Conservation (phyloP, 2,888 invertebrate species). For the Sepiola atlantica region DNA sequence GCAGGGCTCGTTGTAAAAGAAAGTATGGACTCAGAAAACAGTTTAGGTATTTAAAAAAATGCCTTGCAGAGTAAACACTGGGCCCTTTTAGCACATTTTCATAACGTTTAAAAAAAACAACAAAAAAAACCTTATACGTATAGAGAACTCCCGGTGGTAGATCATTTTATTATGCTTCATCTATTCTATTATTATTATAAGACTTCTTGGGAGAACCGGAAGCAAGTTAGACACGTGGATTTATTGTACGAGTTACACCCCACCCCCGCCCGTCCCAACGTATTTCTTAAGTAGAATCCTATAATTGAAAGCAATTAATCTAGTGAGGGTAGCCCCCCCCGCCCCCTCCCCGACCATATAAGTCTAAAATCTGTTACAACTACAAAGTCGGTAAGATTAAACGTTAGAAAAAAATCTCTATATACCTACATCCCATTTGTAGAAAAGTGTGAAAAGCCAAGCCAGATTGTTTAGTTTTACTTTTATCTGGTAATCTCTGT, state of each 20-base stretch:
- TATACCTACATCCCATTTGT: too few species aligned
- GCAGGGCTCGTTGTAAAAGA: not conserved
- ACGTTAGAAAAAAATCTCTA: too few species aligned
- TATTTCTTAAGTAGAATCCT: not conserved
- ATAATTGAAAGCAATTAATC: not conserved
- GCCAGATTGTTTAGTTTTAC: too few species aligned
- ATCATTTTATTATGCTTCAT: too few species aligned
- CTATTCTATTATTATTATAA: too few species aligned
- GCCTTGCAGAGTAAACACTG: constrained; percentile 4
- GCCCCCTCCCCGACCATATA: not conserved
- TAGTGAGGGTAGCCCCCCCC: not conserved
- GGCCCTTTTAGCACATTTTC: not conserved
- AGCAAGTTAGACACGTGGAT: not conserved
- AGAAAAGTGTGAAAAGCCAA: too few species aligned
- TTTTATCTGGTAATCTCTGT: too few species aligned
- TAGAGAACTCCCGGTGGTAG: too few species aligned
- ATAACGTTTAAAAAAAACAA: too few species aligned
- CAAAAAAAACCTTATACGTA: too few species aligned
- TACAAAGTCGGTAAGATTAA: too few species aligned
- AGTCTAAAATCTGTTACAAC: not conserved
- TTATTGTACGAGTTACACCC: not conserved
- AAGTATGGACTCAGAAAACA: not conserved
- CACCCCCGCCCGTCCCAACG: not conserved
- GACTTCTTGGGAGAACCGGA: not conserved
- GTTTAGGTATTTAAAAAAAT: not conserved